Percentiles rank a stretch among this genome's conserved stretches.
Evolutionary conservation across 2,113 vertebrate species (phyloP).

Genomic region (Aviceda subcristata): DNA sequence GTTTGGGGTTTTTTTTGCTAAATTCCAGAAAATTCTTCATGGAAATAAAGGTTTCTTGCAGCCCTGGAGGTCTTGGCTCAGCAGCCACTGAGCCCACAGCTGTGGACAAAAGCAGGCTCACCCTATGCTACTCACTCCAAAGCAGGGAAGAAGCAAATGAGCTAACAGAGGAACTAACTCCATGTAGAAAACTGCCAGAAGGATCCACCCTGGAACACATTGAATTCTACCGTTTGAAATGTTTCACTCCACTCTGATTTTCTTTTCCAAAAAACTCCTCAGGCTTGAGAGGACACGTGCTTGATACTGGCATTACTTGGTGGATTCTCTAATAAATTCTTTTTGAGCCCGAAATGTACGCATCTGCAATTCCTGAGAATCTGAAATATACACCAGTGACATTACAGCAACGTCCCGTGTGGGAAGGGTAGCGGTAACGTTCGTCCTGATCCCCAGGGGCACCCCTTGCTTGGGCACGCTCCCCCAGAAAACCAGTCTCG

Average conservation of each 20-base stretch:
- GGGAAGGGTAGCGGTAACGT: not conserved
- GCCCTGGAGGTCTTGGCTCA: not conserved
- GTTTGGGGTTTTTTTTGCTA: not conserved
- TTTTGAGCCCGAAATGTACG: not conserved
- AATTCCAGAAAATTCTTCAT: not conserved
- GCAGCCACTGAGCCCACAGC: not conserved
- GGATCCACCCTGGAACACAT: not conserved
- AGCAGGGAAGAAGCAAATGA: not conserved
- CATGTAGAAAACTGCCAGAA: not conserved
- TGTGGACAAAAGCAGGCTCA: not conserved
- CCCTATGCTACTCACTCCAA: not conserved
- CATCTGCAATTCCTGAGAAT: not conserved
- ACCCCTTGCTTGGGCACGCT: not conserved
- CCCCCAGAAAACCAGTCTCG: not conserved
- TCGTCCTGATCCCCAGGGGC: not conserved
- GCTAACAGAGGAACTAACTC: not conserved
- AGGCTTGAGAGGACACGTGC: accelerated
- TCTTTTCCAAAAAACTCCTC: not conserved
- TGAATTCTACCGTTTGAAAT: not conserved
- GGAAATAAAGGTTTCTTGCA: not conserved
- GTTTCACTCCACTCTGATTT: not conserved
- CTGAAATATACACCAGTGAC: not conserved
- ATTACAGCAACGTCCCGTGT: not conserved
- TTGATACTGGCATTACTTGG: not conserved
- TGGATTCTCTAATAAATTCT: not conserved